Base-by-base conservation (phyloP, 2,113 vertebrate genomes). In the Gallinago paraguaiae region DNA sequence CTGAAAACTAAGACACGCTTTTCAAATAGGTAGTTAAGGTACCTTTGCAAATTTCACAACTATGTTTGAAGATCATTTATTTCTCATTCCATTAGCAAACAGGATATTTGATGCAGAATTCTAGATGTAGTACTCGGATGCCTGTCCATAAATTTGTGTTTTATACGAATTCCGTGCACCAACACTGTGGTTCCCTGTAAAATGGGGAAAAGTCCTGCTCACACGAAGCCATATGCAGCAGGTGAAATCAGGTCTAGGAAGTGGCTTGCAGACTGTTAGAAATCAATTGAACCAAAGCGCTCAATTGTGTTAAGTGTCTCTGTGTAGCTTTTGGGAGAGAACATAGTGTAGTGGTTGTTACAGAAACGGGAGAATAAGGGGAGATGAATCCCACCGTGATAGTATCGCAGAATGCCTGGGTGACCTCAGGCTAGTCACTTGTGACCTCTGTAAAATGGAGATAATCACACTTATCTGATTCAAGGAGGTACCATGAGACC, bases 401-500 rank as follows among this genome's bases (percentile, higher is more conserved):
- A 27, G 41, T 89, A 90, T 59, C 0, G 0, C 72, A 79, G 72
- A 88, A 96, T 65, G 86, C 57, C 83, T 82, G 61, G 69, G 74
- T 82, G 86, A 95, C 83, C 96, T 92, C 2, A 0, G 65, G 77
- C 69, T 76, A 91, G 80, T 59, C 83, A 93, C 51, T 30, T 84
- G 72, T 86, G 86, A 93, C 92, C 95, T 86, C 64, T 10, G 53
- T 89, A 94, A 95, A 96, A 93, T 5, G 31, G 90, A 93, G 80
- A 95, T 93, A 93, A 96, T 93, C 90, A 86, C 37, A 79, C 35
- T 95, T 94, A 93, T 51, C 92, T 95, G 95, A 92, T 91, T 87
- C 83, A 53, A 85, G 46, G 83, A 63, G 45, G 88, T 91, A 90
- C 61, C 86, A 84, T 77, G 61, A 93, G 86, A 84, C 86, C 77